Base-by-base conservation (phyloP, 1,140 invertebrate species). In the Penaeus indicus region DNA sequence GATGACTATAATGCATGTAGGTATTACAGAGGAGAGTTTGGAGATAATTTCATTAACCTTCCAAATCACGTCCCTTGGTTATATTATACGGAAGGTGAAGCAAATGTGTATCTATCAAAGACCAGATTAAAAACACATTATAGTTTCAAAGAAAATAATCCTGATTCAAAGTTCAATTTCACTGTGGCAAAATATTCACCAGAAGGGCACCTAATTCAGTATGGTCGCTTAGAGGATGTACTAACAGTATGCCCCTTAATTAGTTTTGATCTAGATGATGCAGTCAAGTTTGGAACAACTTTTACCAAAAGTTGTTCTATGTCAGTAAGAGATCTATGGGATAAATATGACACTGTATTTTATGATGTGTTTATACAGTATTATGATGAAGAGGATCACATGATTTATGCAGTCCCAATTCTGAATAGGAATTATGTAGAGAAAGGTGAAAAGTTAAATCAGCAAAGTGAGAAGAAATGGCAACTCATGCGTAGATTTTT, bases 401-500 rank as follows among this genome's bases (percentile, higher is more conserved):
- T 94, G 88, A 91, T 96, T 21, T 94, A 95, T 91, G 92, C 94
- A 63, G 91, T 96, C 27, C 95, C 96, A 11, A 92, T 96, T 27
- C 92, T 94, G 84, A 93, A 95, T 38, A 92, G 91, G 25, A 94
- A 93, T 91, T 91, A 92, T 80, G 85, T 89, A 81, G 90, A 92
- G 63, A 91, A 92, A 90, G 92, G 92, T 77, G 79, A 87, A 61
- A 25, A 85, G 22, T 83, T 92, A 21, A 93, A 93, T 90, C 90
- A 88, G 16, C 91, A 92, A 61, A 93, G 94, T 90, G 91, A 92
- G 90, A 93, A 94, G 61, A 92, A 94, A 67, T 95, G 95, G 95
- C 94, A 95, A 88, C 91, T 96, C 25, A 94, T 95, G 0, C 93
- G 94, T 84, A 94, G 96, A 86, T 96, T 96, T 92, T 96, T 96